These are phyloP conservation scores for Chaetura pelagica DNA, from an alignment of 2,113 vertebrate species.

Conservation along the genomic window DNA sequence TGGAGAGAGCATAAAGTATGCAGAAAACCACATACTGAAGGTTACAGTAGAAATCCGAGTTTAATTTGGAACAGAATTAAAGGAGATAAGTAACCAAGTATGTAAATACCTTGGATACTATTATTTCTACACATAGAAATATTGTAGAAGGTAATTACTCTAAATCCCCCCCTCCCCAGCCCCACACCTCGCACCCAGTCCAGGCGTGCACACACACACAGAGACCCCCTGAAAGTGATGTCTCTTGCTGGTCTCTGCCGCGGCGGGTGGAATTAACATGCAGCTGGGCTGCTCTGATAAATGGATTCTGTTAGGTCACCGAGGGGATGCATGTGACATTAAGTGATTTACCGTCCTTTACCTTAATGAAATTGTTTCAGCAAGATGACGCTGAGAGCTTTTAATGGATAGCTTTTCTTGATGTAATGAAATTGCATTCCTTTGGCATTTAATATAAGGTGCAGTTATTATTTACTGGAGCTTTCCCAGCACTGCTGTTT, in stretches of 20 bases:
- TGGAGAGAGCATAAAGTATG: background rate
- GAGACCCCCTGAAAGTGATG: constrained; percentile 58
- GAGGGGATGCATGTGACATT: constrained; percentile 88
- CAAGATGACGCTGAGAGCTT: constrained; percentile 89
- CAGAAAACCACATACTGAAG: background rate
- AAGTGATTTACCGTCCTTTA: constrained; percentile 96
- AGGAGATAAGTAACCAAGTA: background rate
- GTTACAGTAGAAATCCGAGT: background rate
- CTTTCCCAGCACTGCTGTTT: constrained; percentile 75
- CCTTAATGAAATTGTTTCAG: constrained; percentile 99
- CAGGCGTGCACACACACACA: fast-evolving
- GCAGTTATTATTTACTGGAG: constrained; percentile 88
- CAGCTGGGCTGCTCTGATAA: constrained; percentile 88
- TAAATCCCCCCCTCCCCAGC: background rate
- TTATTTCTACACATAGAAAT: background rate
- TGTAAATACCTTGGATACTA: background rate
- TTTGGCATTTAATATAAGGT: constrained; percentile 91
- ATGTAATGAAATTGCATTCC: constrained; percentile 91
- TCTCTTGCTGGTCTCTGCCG: constrained; percentile 49
- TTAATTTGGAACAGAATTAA: background rate
- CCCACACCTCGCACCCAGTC: background rate
- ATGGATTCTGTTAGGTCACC: constrained; percentile 90
- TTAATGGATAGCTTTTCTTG: constrained; percentile 92
- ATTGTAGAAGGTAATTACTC: constrained; percentile 42
- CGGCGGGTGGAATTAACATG: constrained; percentile 85